Conservation (phyloP, 2,113 vertebrate species). For the Xyrauchen texanus region DNA sequence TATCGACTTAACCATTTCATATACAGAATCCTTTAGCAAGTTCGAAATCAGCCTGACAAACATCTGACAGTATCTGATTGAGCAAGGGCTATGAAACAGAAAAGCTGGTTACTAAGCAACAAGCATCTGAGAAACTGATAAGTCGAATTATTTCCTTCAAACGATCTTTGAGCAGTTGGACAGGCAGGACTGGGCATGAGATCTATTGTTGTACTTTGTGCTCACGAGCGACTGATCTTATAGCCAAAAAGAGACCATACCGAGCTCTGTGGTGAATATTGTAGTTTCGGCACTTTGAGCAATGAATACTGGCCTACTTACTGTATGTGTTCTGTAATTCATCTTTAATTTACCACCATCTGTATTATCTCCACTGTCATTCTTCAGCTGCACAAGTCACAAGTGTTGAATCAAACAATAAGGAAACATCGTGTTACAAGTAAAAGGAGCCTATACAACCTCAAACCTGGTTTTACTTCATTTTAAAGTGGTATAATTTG, state of each 20-base stretch:
- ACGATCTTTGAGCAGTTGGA: slow-evolving; percentile 30
- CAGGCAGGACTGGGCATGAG: slow-evolving; percentile 11
- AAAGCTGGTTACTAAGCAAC: slow-evolving; percentile 64
- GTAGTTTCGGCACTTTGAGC: background rate
- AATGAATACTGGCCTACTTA: slow-evolving; percentile 61
- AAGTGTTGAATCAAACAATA: background rate
- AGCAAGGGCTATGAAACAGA: slow-evolving; percentile 24
- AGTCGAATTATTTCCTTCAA: slow-evolving; percentile 46
- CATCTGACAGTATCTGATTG: slow-evolving; percentile 32
- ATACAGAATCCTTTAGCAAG: slow-evolving; percentile 21
- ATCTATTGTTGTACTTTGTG: slow-evolving; percentile 6
- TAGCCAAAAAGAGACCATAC: background rate
- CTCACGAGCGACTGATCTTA: background rate
- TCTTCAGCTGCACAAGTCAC: background rate
- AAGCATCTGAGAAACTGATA: slow-evolving; percentile 55
- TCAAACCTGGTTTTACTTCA: background rate
- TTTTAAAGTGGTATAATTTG: no score
- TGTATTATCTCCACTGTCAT: slow-evolving; percentile 49
- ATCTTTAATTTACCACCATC: slow-evolving; percentile 70
- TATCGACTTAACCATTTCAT: background rate
- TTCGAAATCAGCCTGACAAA: slow-evolving; percentile 35
- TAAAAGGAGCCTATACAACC: no score
- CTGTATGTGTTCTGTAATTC: slow-evolving; percentile 44
- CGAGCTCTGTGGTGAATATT: slow-evolving; percentile 18
- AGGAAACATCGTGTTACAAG: no score